These are phyloP conservation scores for Tupaia chinensis DNA, from an alignment of 2,113 vertebrate genomes.

Conservation along the genomic window DNA sequence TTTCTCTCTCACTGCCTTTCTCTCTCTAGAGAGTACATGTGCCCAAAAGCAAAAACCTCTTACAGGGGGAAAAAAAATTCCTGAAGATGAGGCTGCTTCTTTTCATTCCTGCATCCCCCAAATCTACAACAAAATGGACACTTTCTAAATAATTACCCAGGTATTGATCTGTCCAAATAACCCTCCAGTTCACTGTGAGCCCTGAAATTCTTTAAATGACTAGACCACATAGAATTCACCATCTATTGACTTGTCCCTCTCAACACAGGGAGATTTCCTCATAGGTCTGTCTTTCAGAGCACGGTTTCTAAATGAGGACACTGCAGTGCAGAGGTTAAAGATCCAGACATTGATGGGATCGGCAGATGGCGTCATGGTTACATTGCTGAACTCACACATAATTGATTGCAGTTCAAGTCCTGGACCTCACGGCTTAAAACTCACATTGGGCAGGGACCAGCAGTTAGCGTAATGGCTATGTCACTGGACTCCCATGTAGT, in stretches of 20 bases:
- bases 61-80: neutral
- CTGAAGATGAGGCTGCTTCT: neutral
- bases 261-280: neutral
- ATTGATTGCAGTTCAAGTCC: too few relatives aligned
- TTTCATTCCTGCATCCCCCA: neutral
- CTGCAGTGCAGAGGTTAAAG: neutral
- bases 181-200: neutral
- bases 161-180: neutral
- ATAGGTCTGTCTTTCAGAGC: neutral
- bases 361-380: too few relatives aligned
- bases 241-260: neutral
- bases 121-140: neutral
- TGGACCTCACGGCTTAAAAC: too few relatives aligned
- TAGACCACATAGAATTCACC: neutral
- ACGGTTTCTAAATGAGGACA: neutral
- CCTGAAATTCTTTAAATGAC: neutral
- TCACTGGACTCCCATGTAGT: too few relatives aligned
- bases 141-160: neutral
- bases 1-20: too few relatives aligned
- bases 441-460: too few relatives aligned
- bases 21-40: too few relatives aligned
- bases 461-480: too few relatives aligned
- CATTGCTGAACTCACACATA: too few relatives aligned
- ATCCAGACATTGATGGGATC: neutral
- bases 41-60: too few relatives aligned